phyloP scores from a whole-genome alignment of 2,797 vertebrate species.

The Tokudaia muenninki region DNA sequence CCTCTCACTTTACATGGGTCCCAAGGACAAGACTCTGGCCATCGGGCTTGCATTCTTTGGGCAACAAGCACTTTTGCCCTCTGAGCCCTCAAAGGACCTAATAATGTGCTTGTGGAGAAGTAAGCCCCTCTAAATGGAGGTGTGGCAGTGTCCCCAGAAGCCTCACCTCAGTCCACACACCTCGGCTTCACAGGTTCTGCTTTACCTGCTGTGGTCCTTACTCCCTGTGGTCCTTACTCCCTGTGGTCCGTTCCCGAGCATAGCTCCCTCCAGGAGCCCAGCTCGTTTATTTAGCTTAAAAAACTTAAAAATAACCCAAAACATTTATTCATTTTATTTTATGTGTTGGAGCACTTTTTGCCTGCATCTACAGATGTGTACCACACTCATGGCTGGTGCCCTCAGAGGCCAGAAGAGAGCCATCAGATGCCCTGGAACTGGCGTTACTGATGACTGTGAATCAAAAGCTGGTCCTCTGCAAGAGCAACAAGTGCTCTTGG shows the following conservation, averaged over 20 bases:
- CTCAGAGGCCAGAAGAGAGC: neutral
- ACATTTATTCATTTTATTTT: neutral
- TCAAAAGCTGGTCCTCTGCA: neutral
- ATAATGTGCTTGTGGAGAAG: neutral
- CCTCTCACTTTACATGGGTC: neutral
- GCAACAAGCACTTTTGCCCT: neutral
- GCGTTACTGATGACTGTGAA: neutral
- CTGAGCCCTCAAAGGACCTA: neutral
- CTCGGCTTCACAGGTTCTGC: neutral
- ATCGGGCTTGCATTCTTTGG: too few species aligned
- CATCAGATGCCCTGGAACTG: neutral
- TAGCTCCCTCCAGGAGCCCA: neutral
- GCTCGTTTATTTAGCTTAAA: neutral
- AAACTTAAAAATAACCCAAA: too few species aligned
- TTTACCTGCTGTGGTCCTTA: neutral
- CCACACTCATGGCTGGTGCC: too few species aligned
- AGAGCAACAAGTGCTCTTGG: neutral
- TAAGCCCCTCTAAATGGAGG: neutral
- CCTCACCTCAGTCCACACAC: neutral
- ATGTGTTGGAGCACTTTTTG: too few species aligned
- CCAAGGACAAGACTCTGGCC: neutral
- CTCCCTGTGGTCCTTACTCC: neutral
- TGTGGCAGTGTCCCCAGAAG: neutral
- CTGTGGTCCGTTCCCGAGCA: neutral
- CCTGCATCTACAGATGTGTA: too few species aligned